Percentiles rank a stretch among this genome's conserved stretches.
phyloP scores from a whole-genome alignment of 2,888 invertebrate genomes.

The Thalpophila matura region DNA sequence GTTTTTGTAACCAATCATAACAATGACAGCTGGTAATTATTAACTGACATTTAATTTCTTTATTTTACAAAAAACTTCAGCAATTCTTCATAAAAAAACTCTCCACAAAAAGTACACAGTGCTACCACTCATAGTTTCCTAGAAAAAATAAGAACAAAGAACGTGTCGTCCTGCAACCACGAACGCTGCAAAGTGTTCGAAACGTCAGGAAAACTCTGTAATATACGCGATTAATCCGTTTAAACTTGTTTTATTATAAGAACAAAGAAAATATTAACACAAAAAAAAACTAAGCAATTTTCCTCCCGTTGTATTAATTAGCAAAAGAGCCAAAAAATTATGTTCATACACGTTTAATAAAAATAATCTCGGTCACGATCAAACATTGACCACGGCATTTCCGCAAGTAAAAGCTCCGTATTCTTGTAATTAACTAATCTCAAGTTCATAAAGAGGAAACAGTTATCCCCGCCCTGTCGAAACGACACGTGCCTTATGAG shows the following conservation, averaged over 20 bases:
- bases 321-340: not conserved
- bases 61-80: no score
- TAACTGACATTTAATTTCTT: no score
- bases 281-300: not conserved
- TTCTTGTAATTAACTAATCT: slow-evolving; percentile 55
- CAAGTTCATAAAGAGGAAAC: slow-evolving; percentile 33
- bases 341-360: not conserved
- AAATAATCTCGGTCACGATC: slow-evolving; percentile 18
- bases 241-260: no score
- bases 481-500: slow-evolving; percentile 16
- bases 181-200: no score
- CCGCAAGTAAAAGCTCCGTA: slow-evolving; percentile 4
- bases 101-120: slow-evolving; percentile 1
- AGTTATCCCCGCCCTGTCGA: slow-evolving; percentile 35
- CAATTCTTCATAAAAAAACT: no score
- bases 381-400: not conserved
- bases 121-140: not conserved
- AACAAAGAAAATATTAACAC: not conserved
- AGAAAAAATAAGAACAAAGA: slow-evolving; percentile 8
- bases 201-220: no score
- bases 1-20: no score
- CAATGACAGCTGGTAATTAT: no score
- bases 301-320: slow-evolving; percentile 5
- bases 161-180: no score
- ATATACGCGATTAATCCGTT: no score